Base-by-base conservation (phyloP, 2,797 vertebrate species). In the Danio jaintianensis region DNA sequence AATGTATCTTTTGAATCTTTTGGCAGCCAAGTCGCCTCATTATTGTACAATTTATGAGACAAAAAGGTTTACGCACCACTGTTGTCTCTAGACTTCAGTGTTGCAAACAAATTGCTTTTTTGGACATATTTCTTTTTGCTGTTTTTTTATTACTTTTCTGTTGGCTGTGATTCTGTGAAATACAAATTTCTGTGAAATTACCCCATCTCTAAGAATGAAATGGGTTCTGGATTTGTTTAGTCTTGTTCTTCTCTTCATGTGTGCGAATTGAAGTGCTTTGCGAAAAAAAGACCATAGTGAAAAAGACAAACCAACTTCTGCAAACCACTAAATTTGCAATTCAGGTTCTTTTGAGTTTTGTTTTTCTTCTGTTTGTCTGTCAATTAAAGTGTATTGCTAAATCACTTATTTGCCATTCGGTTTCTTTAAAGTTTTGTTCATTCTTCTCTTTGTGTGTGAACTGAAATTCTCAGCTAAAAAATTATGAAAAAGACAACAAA, bases 1-100 rank as follows among this genome's bases (percentile, higher is more conserved):
- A 18, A 55, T 75, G 56, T 29, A 22, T 48, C 45, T 62, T 62
- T 48, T 48, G 58, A 18, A 40, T 50, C 10, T 20, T 4, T 3
- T 20, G 16, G 16, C 29, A 40, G 9, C 18, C 3, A 4, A 50
- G 36, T 18, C 38, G 11, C 58, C 72, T 62, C 72, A 62, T 75
- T 75, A 75, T 43, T 1, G 10, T 52, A 22, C 42, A 50, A 47
- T 50, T 75, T 29, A 40, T 36, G 29, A 62, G 72, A 74, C 45
- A 61, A 61, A 73, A n/a, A 74, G 13, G 56, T 72, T 18, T 61
- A 12, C 4, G 6, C 43, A 62, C 16, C 11, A 62, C 45, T 50
- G 56, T 75, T 75, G 73, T 75, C 73, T 63, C 59, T 53, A 9
- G 36, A 75, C 47, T 52, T 53, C n/a, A 59, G 12, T 43, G 59